Evolutionary conservation across 2,797 vertebrate species (phyloP), one percentile per base, ranked within the genome.

Genomic region (Lepus oiostolus): DNA sequence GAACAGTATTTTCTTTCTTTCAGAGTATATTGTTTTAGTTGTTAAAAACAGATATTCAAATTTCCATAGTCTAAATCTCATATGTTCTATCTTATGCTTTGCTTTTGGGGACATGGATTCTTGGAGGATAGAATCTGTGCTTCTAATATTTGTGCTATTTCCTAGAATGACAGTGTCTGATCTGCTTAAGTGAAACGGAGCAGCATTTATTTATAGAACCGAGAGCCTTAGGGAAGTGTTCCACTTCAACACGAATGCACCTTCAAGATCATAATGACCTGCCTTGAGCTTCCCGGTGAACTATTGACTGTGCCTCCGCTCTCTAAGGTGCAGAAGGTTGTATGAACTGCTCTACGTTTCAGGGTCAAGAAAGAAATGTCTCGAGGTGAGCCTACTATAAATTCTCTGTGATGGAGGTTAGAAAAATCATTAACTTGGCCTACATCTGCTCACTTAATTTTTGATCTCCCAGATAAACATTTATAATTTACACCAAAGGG

Each of bases 171-270:
- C 4, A 32, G 42, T 74, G 28, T 4, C 86, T 75, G 28, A 87
- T 94, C 11, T 93, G 63, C 85, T 87, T 95, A 68, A 88, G 54
- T 96, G 92, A 35, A 85, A 19, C 65, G 58, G 62, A 77, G n/a
- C 17, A 80, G 17, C 4, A 71, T 85, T 89, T 92, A 76, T 84
- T 83, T 63, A 38, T 76, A 90, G 30, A 24, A 86, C 38, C 88
- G 72, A 91, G 13, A 91, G 1, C 38, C 54, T 7, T 68, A 79
- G 26, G 58, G 58, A 94, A 90, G 19, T 89, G 12, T 72, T 83
- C 35, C 26, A 68, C 30, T 82, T 87, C 42, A 81, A n/a, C n/a
- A 35, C 71, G 70, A 91, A 76, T 82, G n/a, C 3, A 82, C 4
- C 2, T 92, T 87, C 5, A 42, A 68, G 32, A 63, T 89, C 7